Evolutionary conservation across 2,113 vertebrate genomes (phyloP).

Genomic region (Phaethornis superciliosus): DNA sequence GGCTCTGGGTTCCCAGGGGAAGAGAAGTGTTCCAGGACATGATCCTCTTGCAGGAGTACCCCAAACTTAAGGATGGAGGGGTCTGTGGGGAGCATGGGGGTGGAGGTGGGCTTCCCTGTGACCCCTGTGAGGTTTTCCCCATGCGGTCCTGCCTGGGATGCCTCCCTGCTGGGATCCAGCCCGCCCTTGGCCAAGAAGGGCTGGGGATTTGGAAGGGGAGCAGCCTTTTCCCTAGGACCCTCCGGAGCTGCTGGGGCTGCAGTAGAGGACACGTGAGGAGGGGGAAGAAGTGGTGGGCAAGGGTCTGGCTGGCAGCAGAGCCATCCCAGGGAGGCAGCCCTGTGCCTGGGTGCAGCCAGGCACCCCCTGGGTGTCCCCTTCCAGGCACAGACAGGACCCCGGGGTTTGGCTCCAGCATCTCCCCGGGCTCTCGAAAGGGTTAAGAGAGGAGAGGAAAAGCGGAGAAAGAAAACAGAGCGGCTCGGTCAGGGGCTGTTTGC

Average conservation of each 20-base stretch:
- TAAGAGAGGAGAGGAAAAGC: constrained; percentile 58
- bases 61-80: not conserved
- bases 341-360: not conserved
- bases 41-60: fast-evolving
- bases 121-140: not conserved
- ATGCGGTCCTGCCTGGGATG: fast-evolving
- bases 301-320: not conserved
- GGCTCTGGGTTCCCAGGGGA: fast-evolving
- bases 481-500: constrained; percentile 63
- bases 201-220: not conserved
- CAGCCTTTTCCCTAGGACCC: not conserved
- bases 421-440: constrained; percentile 14
- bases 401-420: not conserved
- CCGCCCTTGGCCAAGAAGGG: not conserved
- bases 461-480: constrained; percentile 49
- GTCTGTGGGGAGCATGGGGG: not conserved
- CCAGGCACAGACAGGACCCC: fast-evolving
- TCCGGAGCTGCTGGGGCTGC: fast-evolving
- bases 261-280: fast-evolving
- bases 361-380: fast-evolving
- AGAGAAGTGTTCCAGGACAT: fast-evolving
- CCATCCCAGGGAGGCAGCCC: not conserved
- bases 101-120: not conserved
- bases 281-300: fast-evolving
- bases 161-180: not conserved